Evolutionary conservation across 2,888 invertebrate genomes (phyloP).

Genomic region (Phrixothrix hirtus): DNA sequence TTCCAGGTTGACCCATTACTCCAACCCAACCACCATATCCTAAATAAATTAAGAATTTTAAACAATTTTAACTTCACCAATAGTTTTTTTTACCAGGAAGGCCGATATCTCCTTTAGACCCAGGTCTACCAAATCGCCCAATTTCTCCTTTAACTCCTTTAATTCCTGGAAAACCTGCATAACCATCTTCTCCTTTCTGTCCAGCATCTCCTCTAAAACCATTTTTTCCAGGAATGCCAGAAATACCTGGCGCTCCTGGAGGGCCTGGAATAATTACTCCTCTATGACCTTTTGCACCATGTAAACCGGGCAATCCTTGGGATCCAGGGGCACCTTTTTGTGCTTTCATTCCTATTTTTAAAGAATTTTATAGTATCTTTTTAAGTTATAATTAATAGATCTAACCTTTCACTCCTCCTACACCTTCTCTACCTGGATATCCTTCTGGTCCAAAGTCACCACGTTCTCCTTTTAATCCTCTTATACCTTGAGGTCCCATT

Average conservation of each 20-base stretch:
- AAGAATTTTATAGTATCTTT: too few relatives aligned
- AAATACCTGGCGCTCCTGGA: slow-evolving; percentile 51
- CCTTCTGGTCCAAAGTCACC: slow-evolving; percentile 54
- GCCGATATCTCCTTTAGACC: slow-evolving; percentile 34
- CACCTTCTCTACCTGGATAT: slow-evolving; percentile 46
- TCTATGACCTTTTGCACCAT: slow-evolving; percentile 47
- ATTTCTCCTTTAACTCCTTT: slow-evolving; percentile 48
- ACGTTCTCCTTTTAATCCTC: slow-evolving; percentile 51
- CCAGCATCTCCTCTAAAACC: slow-evolving; percentile 52
- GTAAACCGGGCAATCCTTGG: slow-evolving; percentile 36
- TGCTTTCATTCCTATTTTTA: slow-evolving; percentile 41
- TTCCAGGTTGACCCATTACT: slow-evolving; percentile 41
- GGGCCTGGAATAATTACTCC: slow-evolving; percentile 47
- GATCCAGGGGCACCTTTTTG: slow-evolving; percentile 52
- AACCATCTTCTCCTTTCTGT: slow-evolving; percentile 44
- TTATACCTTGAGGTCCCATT: slow-evolving; percentile 53
- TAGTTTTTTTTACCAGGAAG: slow-evolving; percentile 46
- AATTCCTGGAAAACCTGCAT: slow-evolving; percentile 45
- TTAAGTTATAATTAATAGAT: too few relatives aligned
- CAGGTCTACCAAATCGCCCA: slow-evolving; percentile 39
- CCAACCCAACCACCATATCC: slow-evolving; percentile 49
- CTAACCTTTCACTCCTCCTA: slow-evolving; percentile 47
- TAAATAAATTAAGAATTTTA: too few relatives aligned
- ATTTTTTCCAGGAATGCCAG: slow-evolving; percentile 47
- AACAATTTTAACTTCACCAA: too few relatives aligned